Evolutionary conservation across 2,113 vertebrate genomes (phyloP).

Genomic region (Cyrtonyx montezumae): DNA sequence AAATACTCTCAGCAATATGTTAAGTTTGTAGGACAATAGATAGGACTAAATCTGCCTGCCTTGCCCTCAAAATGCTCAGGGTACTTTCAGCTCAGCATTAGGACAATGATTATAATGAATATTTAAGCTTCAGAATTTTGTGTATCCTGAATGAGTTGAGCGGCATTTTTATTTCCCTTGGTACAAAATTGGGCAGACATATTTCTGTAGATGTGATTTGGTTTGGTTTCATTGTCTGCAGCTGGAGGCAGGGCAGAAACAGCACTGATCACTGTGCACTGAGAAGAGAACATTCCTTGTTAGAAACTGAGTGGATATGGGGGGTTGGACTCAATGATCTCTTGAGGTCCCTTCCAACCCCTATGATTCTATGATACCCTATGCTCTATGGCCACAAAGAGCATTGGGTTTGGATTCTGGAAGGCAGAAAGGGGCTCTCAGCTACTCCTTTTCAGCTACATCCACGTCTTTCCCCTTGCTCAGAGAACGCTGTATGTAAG

Average conservation of each 20-base stretch:
- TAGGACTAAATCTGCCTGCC: neutral
- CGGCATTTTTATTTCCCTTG: neutral
- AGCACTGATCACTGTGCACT: rapidly evolving
- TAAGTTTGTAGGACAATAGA: neutral
- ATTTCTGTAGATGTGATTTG: neutral
- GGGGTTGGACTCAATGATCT: too few species aligned
- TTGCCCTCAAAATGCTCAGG: neutral
- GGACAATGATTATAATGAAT: neutral
- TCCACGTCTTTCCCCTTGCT: neutral
- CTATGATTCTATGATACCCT: neutral
- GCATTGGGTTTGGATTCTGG: neutral
- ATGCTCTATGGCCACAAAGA: neutral
- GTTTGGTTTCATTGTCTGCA: neutral
- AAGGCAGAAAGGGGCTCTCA: neutral
- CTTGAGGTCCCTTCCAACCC: too few species aligned
- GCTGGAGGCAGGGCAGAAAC: neutral
- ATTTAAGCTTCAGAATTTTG: neutral
- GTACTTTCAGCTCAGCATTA: neutral
- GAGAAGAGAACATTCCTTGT: neutral
- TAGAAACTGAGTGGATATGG: neutral
- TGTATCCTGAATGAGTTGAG: neutral
- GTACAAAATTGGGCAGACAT: neutral
- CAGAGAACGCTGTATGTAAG: neutral
- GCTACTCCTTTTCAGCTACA: neutral
- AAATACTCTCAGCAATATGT: neutral